Base-by-base conservation (phyloP, 2,797 vertebrate species). In the Carcharodon carcharias region DNA sequence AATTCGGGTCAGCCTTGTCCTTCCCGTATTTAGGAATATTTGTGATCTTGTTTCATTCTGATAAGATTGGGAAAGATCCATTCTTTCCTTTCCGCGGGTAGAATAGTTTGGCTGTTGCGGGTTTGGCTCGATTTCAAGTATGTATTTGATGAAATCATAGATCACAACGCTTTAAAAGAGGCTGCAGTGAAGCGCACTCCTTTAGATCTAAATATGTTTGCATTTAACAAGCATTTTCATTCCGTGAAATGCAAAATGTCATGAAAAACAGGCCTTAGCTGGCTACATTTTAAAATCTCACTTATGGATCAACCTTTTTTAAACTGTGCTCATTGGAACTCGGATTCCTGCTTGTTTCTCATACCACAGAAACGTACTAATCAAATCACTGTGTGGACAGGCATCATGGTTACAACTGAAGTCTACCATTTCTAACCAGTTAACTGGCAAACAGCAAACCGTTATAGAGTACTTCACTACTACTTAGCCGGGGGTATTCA, bases 71-170 rank as follows among this genome's bases (percentile, higher is more conserved):
- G 18, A 67, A 6, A 71, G 1, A 28, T 69, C 21, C 40, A 45
- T 71, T 31, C 21, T 54, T 73, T n/a, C 71, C 69, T 21, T 16
- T 16, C 31, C 69, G 18, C 69, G n/a, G 40, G 69, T 58, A 16
- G 12, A 95, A 56, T 56, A 18, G 45, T 77, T 77, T 50, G 50
- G 69, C 94, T 54, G 0, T 71, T 77, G 69, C 77, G 54, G 69
- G 69, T 71, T 77, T 95, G 94, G 94, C 94, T 18, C 45, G 14
- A 56, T 54, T 95, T 77, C 94, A 95, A 95, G 69, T 77, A 95
- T 95, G 94, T 35, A 95, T 95, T 73, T 73, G 69, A 95, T 95
- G 67, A 73, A 95, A 95, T 71, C 94, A 95, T 56, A 69, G 67
- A 77, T 95, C 65, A 56, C 26, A 18, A 73, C 54, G 56, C 94